A percentile compares a stretch with the other conserved stretches of the same genome.
Evolutionary conservation across 23 tunicate species (phyloP).

Genomic region (Aplidium turbinatum): DNA sequence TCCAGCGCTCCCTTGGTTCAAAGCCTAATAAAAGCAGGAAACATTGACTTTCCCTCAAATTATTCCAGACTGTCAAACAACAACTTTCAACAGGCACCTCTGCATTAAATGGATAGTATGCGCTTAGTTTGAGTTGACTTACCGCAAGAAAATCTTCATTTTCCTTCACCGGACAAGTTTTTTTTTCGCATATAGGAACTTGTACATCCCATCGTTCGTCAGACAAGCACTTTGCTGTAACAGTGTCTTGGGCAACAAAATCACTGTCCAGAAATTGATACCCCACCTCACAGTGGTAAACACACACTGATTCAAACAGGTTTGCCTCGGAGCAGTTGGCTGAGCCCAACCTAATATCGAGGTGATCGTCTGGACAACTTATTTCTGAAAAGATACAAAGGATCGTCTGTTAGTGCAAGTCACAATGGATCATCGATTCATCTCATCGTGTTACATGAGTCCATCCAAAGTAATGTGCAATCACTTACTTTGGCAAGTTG

Average conservation of each 20-base stretch:
- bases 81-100: no score
- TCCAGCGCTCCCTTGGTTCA: constrained; percentile 22
- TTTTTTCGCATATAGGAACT: constrained; percentile 74
- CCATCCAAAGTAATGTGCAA: not conserved
- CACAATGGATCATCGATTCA: not conserved
- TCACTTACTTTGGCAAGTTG: constrained; percentile 5
- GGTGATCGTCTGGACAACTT: constrained; percentile 55
- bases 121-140: no score
- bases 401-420: no score
- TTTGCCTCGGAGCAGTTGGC: constrained; percentile 60
- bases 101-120: no score
- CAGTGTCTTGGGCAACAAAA: constrained; percentile 1
- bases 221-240: constrained; percentile 44
- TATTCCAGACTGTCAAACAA: no score
- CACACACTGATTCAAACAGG: constrained; percentile 59
- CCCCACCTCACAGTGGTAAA: constrained; percentile 40
- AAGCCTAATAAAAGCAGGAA: not conserved
- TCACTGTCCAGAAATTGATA: constrained; percentile 45
- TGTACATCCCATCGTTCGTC: constrained; percentile 44
- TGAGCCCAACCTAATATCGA: constrained; percentile 28
- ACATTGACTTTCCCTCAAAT: no score
- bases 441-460: not conserved
- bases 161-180: constrained; percentile 46
- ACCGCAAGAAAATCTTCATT: constrained; percentile 44
- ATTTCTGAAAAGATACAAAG: constrained; percentile 56